Conservation (phyloP, 30 jellyfish, hydroid and myxozoan genomes). For the Cassiopea andromeda region DNA sequence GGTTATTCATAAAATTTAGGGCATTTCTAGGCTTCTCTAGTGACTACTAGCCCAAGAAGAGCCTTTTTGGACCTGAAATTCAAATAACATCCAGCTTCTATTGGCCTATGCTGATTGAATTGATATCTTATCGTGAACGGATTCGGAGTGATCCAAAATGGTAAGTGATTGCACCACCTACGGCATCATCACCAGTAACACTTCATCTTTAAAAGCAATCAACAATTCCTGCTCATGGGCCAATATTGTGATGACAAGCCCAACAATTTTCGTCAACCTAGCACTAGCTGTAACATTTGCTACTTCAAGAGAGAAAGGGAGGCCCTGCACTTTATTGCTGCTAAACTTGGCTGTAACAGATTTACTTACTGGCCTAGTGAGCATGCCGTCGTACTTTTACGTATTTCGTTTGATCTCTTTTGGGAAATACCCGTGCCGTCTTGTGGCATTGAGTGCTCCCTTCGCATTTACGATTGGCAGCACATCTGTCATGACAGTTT, state of each 20-base stretch:
- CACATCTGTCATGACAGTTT: constrained; percentile 6
- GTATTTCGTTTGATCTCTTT: neutral
- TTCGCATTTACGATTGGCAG: neutral
- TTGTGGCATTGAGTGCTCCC: neutral
- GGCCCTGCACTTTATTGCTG: neutral
- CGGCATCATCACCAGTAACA: neutral
- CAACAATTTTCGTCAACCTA: neutral
- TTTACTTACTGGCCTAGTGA: neutral
- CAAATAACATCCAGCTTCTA: too few species aligned
- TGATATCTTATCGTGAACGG: neutral
- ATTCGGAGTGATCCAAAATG: neutral
- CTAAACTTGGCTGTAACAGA: neutral
- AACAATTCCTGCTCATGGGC: neutral
- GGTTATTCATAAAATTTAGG: too few species aligned
- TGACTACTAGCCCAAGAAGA: too few species aligned
- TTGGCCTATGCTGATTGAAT: too few species aligned
- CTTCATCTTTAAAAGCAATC: neutral
- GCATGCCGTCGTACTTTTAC: constrained; percentile 5
- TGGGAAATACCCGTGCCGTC: constrained; percentile 6
- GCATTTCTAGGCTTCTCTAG: too few species aligned
- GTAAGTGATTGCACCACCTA: neutral
- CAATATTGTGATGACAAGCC: constrained; percentile 6
- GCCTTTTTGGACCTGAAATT: too few species aligned
- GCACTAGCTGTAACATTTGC: neutral
- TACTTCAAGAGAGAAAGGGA: neutral